Conservation (phyloP, 2,113 vertebrate genomes). For the Fulmarus glacialis region DNA sequence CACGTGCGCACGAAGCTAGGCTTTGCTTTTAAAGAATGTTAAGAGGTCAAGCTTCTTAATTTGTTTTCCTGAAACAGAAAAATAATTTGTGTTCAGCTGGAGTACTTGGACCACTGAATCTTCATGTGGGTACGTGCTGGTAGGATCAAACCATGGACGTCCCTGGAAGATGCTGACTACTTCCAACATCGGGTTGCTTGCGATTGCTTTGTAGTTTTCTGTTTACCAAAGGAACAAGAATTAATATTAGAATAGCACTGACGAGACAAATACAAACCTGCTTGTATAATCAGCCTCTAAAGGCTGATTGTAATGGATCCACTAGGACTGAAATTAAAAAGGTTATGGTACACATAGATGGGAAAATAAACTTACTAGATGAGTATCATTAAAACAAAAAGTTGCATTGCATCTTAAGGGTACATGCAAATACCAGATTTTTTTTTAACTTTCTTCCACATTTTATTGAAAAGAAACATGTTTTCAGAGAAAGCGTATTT, state of each 20-base stretch:
- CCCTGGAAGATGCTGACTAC: too few species aligned
- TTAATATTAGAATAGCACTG: not conserved
- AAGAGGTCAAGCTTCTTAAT: not conserved
- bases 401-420: not conserved
- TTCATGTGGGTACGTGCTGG: too few species aligned
- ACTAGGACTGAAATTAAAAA: not conserved
- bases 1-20: rapidly evolving
- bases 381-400: not conserved
- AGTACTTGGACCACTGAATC: not conserved
- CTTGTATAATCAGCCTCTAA: too few species aligned
- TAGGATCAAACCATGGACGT: not conserved
- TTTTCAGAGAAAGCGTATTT: not conserved
- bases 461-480: not conserved
- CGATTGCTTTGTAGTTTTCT: not conserved
- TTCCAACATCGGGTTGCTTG: not conserved
- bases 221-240: not conserved
- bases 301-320: not conserved
- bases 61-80: not conserved
- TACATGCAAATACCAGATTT: not conserved
- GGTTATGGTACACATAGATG: not conserved
- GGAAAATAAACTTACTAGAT: not conserved
- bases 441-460: not conserved
- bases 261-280: not conserved
- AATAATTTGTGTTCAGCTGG: not conserved
- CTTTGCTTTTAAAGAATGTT: not conserved